Base-by-base conservation (phyloP, 1,140 invertebrate species). In the Trinorchestia longiramus region DNA sequence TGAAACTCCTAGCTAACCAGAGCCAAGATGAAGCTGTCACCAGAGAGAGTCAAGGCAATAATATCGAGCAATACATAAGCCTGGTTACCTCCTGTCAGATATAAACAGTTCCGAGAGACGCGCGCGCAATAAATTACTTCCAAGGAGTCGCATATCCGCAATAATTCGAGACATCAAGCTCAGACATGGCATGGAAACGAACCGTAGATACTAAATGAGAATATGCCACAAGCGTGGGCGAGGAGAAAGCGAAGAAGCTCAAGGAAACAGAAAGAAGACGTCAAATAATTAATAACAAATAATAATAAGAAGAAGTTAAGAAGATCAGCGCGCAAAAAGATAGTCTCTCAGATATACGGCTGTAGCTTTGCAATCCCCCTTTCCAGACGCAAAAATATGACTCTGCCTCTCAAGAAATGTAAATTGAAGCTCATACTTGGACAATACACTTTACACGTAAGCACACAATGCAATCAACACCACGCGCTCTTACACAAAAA, bases 71-170 rank as follows among this genome's bases (percentile, higher is more conserved):
- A 45, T 44, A 94, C 44, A 28, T 77, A 94, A 42, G 92, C 43
- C 44, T 94, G 43, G 92, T 94, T 94, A 94, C 92, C 92, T 94
- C 43, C 92, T 43, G 43, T 40, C 44, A 45, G 43, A 94, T 90
- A 42, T 90, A 43, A 90, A 28, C 88, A 90, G 88, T 90, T 77
- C 88, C n/a, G 15, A 41, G 43, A 43, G 44, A 94, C 43, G 36
- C 4, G 19, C 43, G 43, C 40, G 47, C 88, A 11, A 47, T 44
- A 94, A 94, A 94, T 94, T 94, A 94, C 92, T 47, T 45, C 43
- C 43, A 94, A 23, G 3, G 11, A 94, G 36, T 94, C 43, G 88
- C 88, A 90, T 42, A 90, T 15, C 45, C 8, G 92, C 92, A 42
- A 45, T 94, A 43, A 94, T 45, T 94, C 41, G 43, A 19, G 11